Percentiles rank a stretch among this genome's conserved stretches.
Evolutionary conservation across 2,113 vertebrate species (phyloP).

Genomic region (Heloderma charlesbogerti): DNA sequence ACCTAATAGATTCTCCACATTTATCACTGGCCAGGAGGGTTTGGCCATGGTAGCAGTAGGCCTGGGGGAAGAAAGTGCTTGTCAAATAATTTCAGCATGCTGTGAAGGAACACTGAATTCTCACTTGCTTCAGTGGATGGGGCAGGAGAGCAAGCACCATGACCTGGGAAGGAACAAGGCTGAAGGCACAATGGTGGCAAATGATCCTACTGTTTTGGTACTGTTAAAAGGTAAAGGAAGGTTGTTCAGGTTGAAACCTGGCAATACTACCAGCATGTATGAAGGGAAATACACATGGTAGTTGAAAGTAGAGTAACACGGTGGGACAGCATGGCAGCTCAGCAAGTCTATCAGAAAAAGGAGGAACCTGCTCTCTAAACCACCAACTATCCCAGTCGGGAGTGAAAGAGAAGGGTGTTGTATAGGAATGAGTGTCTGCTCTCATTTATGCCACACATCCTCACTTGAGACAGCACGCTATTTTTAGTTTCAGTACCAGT

Average conservation of each 20-base stretch:
- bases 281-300: neutral
- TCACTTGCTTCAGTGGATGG: neutral
- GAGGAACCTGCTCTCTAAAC: neutral
- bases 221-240: neutral
- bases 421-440: neutral
- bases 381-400: neutral
- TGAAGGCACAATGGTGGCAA: neutral
- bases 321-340: neutral
- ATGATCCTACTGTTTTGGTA: neutral
- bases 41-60: slow-evolving; percentile 94
- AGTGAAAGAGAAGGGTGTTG: neutral
- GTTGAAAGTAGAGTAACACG: neutral
- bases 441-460: neutral
- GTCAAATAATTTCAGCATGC: slow-evolving; percentile 13
- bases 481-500: neutral
- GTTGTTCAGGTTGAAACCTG: neutral
- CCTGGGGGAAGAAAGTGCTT: slow-evolving; percentile 74
- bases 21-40: slow-evolving; percentile 93
- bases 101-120: neutral
- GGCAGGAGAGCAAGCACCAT: neutral
- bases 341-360: neutral
- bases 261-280: neutral
- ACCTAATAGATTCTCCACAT: slow-evolving; percentile 96
- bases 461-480: neutral
- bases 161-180: neutral